Percentiles rank a stretch among this genome's conserved stretches.
Evolutionary conservation across 2,797 vertebrate genomes (phyloP).

Genomic region (Enteromius radiatus): DNA sequence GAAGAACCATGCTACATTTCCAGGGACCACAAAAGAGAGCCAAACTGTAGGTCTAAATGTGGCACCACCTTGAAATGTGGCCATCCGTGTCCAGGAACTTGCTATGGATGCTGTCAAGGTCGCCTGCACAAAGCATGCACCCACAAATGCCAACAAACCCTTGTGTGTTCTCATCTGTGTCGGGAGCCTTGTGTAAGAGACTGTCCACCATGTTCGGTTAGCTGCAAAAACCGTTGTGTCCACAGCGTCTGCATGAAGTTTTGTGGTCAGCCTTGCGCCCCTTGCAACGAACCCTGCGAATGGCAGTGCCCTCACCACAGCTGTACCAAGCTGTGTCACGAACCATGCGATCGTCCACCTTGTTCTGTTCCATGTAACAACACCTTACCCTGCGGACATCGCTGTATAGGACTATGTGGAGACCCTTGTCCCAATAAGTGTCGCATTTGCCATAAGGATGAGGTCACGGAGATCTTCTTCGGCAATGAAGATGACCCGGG

Average conservation of each 20-base stretch:
- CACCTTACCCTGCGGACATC: constrained; percentile 82
- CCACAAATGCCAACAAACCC: constrained; percentile 74
- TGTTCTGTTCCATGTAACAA: constrained; percentile 82
- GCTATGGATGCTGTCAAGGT: constrained; percentile 82
- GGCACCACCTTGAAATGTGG: constrained; percentile 78
- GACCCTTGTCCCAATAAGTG: constrained; percentile 90
- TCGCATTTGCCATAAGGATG: constrained; percentile 82
- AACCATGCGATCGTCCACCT: constrained; percentile 86
- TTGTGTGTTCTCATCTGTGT: constrained; percentile 90
- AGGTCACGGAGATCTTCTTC: constrained; percentile 90
- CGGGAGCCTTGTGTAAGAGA: constrained; percentile 81
- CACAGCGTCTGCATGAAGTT: constrained; percentile 86
- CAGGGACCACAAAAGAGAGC: constrained; percentile 12
- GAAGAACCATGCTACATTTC: constrained; percentile 73
- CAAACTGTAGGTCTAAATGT: constrained; percentile 77
- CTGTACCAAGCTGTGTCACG: constrained; percentile 87
- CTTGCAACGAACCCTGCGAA: constrained; percentile 85
- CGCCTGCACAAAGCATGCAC: constrained; percentile 83
- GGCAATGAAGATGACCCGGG: constrained; percentile 87
- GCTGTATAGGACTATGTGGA: constrained; percentile 90
- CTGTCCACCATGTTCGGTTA: constrained; percentile 83
- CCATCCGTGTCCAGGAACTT: constrained; percentile 83
- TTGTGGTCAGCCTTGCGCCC: constrained; percentile 83
- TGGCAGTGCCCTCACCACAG: constrained; percentile 86
- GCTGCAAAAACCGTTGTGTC: constrained; percentile 87